Evolutionary conservation across 2,797 vertebrate species (phyloP).

Genomic region (Hyperoplus immaculatus): DNA sequence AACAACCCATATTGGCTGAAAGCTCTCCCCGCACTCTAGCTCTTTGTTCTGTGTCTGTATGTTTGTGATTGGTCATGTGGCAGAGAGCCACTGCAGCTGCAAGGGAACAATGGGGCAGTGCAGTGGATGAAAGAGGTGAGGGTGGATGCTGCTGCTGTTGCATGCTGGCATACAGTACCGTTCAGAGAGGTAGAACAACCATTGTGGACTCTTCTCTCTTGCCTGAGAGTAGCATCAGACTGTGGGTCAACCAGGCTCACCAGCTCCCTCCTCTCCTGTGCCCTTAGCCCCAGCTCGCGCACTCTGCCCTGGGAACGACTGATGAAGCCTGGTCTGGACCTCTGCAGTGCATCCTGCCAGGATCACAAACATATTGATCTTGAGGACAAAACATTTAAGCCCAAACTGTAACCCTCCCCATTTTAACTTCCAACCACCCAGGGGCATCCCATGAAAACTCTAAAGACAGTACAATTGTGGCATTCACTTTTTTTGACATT

Average conservation of each 20-base stretch:
- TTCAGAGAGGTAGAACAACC: conserved; percentile 83
- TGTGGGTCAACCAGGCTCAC: conserved; percentile 24
- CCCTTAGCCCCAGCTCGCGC: conserved; percentile 80
- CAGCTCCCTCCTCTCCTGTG: conserved; percentile 80
- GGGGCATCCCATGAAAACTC: neutral
- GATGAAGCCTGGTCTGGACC: conserved; percentile 89
- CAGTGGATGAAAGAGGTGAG: conserved; percentile 40
- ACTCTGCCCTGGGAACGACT: conserved; percentile 87
- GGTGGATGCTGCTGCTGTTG: conserved; percentile 3
- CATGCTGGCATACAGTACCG: conserved; percentile 75
- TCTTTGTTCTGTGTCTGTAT: conserved; percentile 53
- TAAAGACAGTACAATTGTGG: conserved; percentile 15
- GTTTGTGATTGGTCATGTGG: conserved; percentile 50
- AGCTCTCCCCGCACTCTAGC: neutral
- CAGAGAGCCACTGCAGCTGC: conserved; percentile 65
- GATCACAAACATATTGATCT: conserved; percentile 37
- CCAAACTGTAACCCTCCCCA: neutral
- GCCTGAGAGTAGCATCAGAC: conserved; percentile 28
- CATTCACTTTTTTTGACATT: conserved; percentile 8
- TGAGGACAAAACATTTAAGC: conserved; percentile 36
- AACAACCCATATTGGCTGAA: conserved; percentile 22
- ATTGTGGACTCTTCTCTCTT: conserved; percentile 71
- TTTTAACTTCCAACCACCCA: conserved; percentile 3
- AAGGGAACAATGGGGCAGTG: conserved; percentile 45
- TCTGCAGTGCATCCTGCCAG: conserved; percentile 88